These are phyloP conservation scores for Lysandra bellargus DNA, from an alignment of 2,888 invertebrate genomes.

Conservation along the genomic window DNA sequence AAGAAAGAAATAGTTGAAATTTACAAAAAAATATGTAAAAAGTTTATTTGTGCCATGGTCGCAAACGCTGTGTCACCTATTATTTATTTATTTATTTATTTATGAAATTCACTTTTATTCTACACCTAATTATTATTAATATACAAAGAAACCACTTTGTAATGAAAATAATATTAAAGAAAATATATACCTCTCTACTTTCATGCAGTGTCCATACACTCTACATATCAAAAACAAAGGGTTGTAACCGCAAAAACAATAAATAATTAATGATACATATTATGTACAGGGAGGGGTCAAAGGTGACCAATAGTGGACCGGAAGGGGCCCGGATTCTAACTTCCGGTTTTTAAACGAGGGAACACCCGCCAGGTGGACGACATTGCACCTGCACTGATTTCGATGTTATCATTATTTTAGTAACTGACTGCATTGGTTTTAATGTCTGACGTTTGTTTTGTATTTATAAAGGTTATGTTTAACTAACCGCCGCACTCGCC, in stretches of 20 bases:
- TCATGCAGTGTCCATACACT: neutral
- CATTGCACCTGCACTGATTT: slow-evolving; percentile 8
- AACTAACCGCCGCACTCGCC: too few species aligned
- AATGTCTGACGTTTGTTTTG: too few species aligned
- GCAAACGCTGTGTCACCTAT: too few species aligned
- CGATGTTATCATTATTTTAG: neutral
- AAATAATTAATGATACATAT: neutral
- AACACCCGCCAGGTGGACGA: slow-evolving; percentile 60
- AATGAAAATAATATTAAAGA: neutral
- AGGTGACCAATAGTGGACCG: slow-evolving; percentile 70
- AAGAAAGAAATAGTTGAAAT: too few species aligned
- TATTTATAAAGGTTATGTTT: too few species aligned
- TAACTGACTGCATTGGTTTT: neutral
- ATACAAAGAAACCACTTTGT: too few species aligned
- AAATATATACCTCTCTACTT: neutral
- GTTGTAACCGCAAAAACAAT: slow-evolving; percentile 17
- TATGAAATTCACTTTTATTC: too few species aligned
- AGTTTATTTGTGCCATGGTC: too few species aligned
- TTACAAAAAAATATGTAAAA: too few species aligned
- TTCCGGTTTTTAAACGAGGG: slow-evolving; percentile 65
- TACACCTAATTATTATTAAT: too few species aligned
- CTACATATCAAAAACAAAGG: slow-evolving; percentile 6
- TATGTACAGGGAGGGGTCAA: slow-evolving; percentile 63
- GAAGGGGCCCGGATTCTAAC: slow-evolving; percentile 55
- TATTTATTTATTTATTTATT: too few species aligned